These are phyloP conservation scores for Orthosia gothica DNA, from an alignment of 2,888 invertebrate species.

Conservation along the genomic window DNA sequence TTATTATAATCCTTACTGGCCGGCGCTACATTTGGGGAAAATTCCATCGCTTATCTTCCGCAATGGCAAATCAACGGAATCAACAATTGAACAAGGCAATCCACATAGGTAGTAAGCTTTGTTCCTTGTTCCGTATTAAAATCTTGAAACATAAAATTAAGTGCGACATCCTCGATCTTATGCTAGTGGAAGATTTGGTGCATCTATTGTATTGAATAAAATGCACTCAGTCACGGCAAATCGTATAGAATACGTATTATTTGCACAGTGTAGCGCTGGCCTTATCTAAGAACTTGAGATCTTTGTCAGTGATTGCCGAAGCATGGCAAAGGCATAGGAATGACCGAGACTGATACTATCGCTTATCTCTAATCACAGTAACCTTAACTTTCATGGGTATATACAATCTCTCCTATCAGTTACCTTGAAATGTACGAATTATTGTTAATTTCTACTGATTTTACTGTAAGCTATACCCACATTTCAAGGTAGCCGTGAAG, in stretches of 20 bases:
- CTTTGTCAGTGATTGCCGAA: conserved; percentile 13
- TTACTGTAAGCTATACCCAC: conserved; percentile 1
- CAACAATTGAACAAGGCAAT: conserved; percentile 2
- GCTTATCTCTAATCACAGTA: conserved; percentile 22
- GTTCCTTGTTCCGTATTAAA: neutral
- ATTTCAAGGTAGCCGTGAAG: neutral
- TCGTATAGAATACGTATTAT: neutral
- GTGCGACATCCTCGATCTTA: neutral
- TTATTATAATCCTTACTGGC: conserved; percentile 2
- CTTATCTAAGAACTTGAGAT: conserved; percentile 22
- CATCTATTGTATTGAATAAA: conserved; percentile 2
- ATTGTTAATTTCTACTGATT: conserved; percentile 4
- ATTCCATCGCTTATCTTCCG: conserved; percentile 19
- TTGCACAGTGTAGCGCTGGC: neutral
- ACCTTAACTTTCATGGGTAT: conserved; percentile 36
- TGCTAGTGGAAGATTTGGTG: neutral
- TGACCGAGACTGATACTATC: conserved; percentile 36
- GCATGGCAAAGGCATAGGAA: conserved; percentile 30
- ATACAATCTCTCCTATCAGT: conserved; percentile 21
- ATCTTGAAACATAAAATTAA: neutral
- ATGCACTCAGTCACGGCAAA: neutral
- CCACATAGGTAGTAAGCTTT: neutral
- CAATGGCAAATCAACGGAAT: conserved; percentile 16
- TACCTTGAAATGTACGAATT: conserved; percentile 41
- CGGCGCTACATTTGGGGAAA: conserved; percentile 14